Base-by-base conservation (phyloP, 1,140 invertebrate species). In the Pseudobourletiella spinata region DNA sequence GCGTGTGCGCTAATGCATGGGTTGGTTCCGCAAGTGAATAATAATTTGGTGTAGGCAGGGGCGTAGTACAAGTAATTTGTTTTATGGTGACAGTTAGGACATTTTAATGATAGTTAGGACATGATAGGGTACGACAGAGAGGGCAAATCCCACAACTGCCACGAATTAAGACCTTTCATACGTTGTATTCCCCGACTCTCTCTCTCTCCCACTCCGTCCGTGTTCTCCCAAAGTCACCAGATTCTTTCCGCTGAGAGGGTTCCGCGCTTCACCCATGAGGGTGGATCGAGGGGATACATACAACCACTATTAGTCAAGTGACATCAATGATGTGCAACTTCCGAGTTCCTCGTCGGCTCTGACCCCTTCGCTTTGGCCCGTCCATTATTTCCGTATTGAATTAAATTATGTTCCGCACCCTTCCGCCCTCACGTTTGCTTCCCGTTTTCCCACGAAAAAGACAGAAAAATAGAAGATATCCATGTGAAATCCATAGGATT, bases 51-150 rank as follows among this genome's bases (percentile, higher is more conserved):
- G 44, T 24, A 58, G 64, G 55, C 52, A 57, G 43, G 63, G 59
- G 63, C 60, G 56, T 61, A 60, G 61, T 50, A 50, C 42, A 43
- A 67, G 67, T 69, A 69, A 69, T 69, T 69, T 69, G 67, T 66
- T 69, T 69, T 66, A 69, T 69, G 67, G 64, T 64, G 67, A 69
- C 67, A 69, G 64, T 64, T 66, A 61, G 64, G 67, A 69, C 67
- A 69, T 66, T 66, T 69, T 69, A 69, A 69, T 69, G 67, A 69
- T 69, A 63, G 60, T 63, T 39, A 55, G 55, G 58, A 69, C 64
- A 66, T 69, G 64, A 66, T 64, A 57, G 52, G 52, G 48, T 64
- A 57, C 61, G 66, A 60, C 56, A 59, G 43, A 65, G 60, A 56
- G 58, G 54, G 51, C 58, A 65, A 60, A 60, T 57, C 64, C 64